Conservation (phyloP, 2,113 vertebrate genomes). For the Nothocercus julius region DNA sequence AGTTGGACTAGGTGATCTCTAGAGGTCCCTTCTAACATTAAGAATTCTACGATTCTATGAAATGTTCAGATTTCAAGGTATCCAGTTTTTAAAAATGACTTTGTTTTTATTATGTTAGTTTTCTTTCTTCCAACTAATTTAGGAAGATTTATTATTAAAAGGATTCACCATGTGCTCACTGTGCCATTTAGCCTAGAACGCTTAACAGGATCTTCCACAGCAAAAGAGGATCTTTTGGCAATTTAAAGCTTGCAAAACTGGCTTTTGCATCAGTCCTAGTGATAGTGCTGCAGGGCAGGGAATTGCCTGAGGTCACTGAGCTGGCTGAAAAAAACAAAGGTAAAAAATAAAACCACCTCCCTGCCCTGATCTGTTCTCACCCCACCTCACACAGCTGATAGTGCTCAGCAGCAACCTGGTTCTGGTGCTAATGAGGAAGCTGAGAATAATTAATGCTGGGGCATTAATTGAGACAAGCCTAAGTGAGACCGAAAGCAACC, state of each 20-base stretch:
- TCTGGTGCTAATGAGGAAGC: neutral
- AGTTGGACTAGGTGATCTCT: no score
- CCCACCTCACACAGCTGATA: neutral
- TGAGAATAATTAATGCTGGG: neutral
- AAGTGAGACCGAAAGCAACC: neutral
- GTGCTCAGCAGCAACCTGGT: neutral
- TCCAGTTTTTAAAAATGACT: neutral
- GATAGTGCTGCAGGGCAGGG: neutral
- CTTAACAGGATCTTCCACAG: neutral
- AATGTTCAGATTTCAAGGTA: neutral
- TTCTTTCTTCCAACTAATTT: neutral
- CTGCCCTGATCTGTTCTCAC: neutral
- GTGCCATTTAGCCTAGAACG: neutral
- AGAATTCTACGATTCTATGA: no score
- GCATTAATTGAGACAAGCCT: neutral
- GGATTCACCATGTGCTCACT: neutral
- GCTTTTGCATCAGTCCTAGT: neutral
- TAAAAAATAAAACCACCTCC: neutral
- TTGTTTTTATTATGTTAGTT: neutral
- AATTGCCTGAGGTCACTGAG: neutral
- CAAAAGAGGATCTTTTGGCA: neutral
- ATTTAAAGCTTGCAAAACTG: neutral
- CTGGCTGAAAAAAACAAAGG: neutral
- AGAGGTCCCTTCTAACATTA: no score
- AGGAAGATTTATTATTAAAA: neutral